Evolutionary conservation across 2,113 vertebrate species (phyloP), one percentile per base, ranked within the genome.

Genomic region (Nannospalax galili): DNA sequence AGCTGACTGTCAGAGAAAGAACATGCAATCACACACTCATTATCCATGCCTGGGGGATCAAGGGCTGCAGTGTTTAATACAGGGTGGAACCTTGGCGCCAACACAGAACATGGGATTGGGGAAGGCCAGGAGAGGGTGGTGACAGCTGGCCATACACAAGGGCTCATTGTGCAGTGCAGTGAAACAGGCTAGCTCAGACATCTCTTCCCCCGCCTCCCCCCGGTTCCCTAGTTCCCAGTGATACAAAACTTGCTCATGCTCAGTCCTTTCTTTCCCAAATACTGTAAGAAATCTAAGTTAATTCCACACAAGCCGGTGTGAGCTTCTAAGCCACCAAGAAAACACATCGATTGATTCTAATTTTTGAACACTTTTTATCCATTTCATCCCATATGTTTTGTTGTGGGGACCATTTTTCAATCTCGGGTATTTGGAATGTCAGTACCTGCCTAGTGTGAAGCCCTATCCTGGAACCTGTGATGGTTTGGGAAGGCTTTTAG

Each of bases 191-290:
- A 37, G 3, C 32, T 30, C n/a, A 3, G 40, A 56, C 12, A 26
- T 7, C 20, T 2, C 37, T 67, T 4, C 11, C 1, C 26, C 5
- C 1, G 0, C 2, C 74, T 48, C 26, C 20, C 3, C 15, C 1
- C 37, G 32, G 22, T 16, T 6, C 19, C 2, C 48, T 32, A 3
- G 9, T 65, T 69, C 70, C 91, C 30, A 52, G 69, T 17, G 3
- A 9, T 32, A 72, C 9, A 90, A 56, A n/a, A n/a, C n/a, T n/a
- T n/a, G n/a, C n/a, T n/a, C n/a, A n/a, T n/a, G n/a, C n/a, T n/a
- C n/a, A n/a, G n/a, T 15, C 28, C n/a, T 56, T 74, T 26, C n/a
- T 73, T 60, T 9, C 30, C 22, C 15, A 45, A 45, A 62, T 17
- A 86, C 7, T 40, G 26, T 45, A 26, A 32, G 30, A 30, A 88